These are phyloP conservation scores for Poeciliopsis gracilis DNA, from an alignment of 2,797 vertebrate genomes.

Conservation along the genomic window DNA sequence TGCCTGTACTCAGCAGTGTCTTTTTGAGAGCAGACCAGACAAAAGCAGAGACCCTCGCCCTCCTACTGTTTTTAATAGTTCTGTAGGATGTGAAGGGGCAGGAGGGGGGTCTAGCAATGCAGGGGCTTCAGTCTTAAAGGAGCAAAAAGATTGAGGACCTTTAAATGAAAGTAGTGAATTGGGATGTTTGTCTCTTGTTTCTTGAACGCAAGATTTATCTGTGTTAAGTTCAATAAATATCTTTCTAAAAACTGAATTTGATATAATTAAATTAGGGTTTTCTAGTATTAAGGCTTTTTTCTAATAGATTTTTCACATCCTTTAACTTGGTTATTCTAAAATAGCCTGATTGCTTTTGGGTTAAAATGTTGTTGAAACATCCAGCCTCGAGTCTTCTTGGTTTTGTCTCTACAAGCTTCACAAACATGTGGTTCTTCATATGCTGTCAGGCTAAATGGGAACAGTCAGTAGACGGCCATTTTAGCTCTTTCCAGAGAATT, in stretches of 20 bases:
- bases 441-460: background rate
- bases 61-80: slow-evolving; percentile 81
- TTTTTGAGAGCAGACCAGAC: slow-evolving; percentile 64
- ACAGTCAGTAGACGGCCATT: background rate
- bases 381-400: background rate
- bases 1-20: slow-evolving; percentile 73
- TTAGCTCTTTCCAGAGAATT: background rate
- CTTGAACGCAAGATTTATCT: background rate
- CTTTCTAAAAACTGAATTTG: background rate
- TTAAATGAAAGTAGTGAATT: slow-evolving; percentile 33
- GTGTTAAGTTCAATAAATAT: slow-evolving; percentile 1
- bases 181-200: background rate
- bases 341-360: background rate
- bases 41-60: slow-evolving; percentile 63
- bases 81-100: slow-evolving; percentile 58
- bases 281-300: background rate
- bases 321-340: background rate
- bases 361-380: background rate
- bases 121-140: slow-evolving; percentile 44
- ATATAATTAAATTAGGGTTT: background rate
- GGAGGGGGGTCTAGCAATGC: slow-evolving; percentile 30
- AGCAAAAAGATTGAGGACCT: slow-evolving; percentile 39
- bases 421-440: background rate
- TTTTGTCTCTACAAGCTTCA: background rate
- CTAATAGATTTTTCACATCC: background rate